Conservation (phyloP, 2,888 invertebrate genomes). For the Hipparchia sbordonii region DNA sequence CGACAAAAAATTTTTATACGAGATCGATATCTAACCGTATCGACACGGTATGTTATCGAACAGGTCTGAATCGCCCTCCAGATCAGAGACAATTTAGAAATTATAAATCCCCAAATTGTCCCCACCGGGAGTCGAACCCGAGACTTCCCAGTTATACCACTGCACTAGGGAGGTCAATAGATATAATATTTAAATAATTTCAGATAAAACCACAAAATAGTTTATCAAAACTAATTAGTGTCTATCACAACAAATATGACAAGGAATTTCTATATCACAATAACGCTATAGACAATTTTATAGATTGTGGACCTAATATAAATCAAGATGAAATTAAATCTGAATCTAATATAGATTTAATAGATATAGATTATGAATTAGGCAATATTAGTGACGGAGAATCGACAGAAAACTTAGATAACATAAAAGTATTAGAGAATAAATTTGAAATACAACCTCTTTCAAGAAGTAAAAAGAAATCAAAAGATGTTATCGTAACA, state of each 20-base stretch:
- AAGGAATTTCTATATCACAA: conserved; percentile 7
- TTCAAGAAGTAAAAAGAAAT: not conserved
- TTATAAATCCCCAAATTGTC: no score
- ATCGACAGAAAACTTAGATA: conserved; percentile 7
- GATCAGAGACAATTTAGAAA: no score
- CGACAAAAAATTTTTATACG: no score
- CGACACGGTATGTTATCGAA: no score
- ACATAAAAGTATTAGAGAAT: conserved; percentile 18
- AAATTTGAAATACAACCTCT: conserved; percentile 28
- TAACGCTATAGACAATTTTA: conserved; percentile 25
- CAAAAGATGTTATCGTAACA: conserved; percentile 1
- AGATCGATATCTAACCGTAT: no score
- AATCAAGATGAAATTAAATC: conserved; percentile 15
- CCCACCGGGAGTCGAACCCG: no score
- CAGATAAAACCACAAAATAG: conserved; percentile 13
- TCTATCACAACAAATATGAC: conserved; percentile 21
- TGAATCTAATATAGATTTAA: conserved; percentile 20
- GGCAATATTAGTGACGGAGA: not conserved
- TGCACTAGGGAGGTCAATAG: no score
- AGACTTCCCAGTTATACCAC: no score
- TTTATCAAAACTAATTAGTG: conserved; percentile 24
- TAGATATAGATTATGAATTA: conserved; percentile 15
- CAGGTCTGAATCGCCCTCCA: no score
- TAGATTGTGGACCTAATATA: conserved; percentile 34
- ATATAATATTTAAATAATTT: not conserved